Evolutionary conservation across 23 tunicate genomes (phyloP).

Genomic region (Halocynthia aurantium): DNA sequence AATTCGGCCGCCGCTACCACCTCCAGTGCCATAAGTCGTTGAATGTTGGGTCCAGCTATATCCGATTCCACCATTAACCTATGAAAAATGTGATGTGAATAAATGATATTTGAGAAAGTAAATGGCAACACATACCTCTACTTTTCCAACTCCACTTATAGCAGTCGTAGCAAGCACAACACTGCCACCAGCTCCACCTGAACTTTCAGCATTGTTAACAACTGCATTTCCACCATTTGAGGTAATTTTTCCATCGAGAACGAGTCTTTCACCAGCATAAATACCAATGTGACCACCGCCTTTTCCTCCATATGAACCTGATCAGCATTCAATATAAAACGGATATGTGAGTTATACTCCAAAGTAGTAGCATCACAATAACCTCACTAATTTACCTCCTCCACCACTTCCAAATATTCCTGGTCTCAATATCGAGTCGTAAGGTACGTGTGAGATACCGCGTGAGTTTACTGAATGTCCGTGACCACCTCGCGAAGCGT

Average conservation of each 20-base stretch:
- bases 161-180: slow-evolving; percentile 7
- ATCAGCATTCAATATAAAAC: not conserved
- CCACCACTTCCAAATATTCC: slow-evolving; percentile 20
- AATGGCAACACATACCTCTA: slow-evolving; percentile 2
- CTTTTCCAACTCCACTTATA: slow-evolving; percentile 12
- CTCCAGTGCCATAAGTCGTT: slow-evolving; percentile 8
- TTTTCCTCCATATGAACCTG: slow-evolving; percentile 12
- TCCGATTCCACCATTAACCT: slow-evolving; percentile 20
- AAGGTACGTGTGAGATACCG: slow-evolving; percentile 2
- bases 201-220: slow-evolving; percentile 7
- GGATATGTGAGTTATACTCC: too few species aligned
- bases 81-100: too few species aligned
- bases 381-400: slow-evolving; percentile 9
- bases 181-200: slow-evolving; percentile 27
- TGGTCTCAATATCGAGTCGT: slow-evolving; percentile 22
- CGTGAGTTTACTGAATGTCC: not conserved
- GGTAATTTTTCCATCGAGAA: not conserved
- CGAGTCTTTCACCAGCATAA: slow-evolving; percentile 2
- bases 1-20: slow-evolving; percentile 22
- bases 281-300: slow-evolving; percentile 27
- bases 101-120: too few species aligned
- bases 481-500: slow-evolving; percentile 16
- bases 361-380: too few species aligned
- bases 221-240: slow-evolving; percentile 9
- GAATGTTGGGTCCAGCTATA: not conserved